Percentiles rank a stretch among this genome's conserved stretches.
phyloP scores from a whole-genome alignment of 2,888 invertebrate genomes.

The Chesias legatella region DNA sequence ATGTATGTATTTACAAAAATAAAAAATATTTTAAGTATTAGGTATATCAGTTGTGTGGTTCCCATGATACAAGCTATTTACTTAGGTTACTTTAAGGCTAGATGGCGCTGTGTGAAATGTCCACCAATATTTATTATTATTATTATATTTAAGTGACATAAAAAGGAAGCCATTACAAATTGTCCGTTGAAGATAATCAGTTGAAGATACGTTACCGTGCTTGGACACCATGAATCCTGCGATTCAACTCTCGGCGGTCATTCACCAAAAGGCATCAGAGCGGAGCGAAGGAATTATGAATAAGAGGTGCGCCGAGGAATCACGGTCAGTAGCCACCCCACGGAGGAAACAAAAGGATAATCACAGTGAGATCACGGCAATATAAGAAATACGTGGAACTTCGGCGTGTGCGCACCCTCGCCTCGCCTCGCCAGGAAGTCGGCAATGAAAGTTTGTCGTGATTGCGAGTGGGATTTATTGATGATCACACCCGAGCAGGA shows the following conservation, averaged over 20 bases:
- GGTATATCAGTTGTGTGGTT: too few relatives aligned
- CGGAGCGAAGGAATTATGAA: conserved; percentile 66
- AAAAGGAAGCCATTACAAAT: too few relatives aligned
- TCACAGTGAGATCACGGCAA: conserved; percentile 48
- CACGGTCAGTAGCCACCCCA: conserved; percentile 71
- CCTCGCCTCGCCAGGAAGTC: conserved; percentile 65
- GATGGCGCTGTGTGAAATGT: too few relatives aligned
- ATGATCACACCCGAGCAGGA: conserved; percentile 9
- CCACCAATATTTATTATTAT: too few relatives aligned
- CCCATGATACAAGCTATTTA: too few relatives aligned
- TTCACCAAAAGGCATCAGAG: conserved; percentile 71
- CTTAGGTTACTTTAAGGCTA: too few relatives aligned
- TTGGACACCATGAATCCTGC: conserved; percentile 74
- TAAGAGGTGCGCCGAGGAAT: conserved; percentile 73
- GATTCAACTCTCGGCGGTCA: conserved; percentile 73
- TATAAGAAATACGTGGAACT: conserved; percentile 56
- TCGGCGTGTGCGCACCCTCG: conserved; percentile 57
- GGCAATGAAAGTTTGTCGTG: conserved; percentile 23
- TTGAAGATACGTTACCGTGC: conserved; percentile 49
- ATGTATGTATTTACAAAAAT: too few relatives aligned
- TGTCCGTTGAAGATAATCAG: conserved; percentile 46
- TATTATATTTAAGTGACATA: too few relatives aligned
- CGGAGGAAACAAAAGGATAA: conserved; percentile 50
- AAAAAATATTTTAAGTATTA: too few relatives aligned
- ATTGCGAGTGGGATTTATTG: conserved; percentile 35